Evolutionary conservation across 1,140 invertebrate genomes (phyloP), one percentile per base, ranked within the genome.

Genomic region (Solenopsis fugax): DNA sequence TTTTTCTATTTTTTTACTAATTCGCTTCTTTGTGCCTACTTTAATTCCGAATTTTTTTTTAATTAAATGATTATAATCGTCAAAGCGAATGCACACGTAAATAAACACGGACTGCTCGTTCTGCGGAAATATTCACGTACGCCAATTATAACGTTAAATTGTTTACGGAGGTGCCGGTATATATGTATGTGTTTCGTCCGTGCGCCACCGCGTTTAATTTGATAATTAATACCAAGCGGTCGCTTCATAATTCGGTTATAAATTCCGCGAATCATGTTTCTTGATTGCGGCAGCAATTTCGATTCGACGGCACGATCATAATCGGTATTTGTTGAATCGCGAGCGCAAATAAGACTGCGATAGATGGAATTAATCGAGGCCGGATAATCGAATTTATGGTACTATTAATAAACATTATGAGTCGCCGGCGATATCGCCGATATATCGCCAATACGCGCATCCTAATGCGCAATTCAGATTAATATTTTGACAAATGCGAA

Each of bases 81-180:
- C 82, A 77, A 75, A 50, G 24, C 34, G 50, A 24, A 86, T 54
- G 21, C 4, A 21, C n/a, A 54, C 45, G 71, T 71, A 89, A 89
- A 89, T 34, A 82, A 84, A 45, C 80, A 73, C n/a, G 24, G 41
- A 84, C 48, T 75, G 45, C 62, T n/a, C 64, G 41, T 77, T 24
- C 73, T 45, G 54, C 76, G 48, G 64, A 60, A 78, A 71, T 89
- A 88, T 77, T 89, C 80, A 56, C 37, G 41, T 45, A 76, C 48
- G 41, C 67, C n/a, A 60, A 73, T 89, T 86, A 75, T 86, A 89
- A 54, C 34, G 37, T 54, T 81, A 81, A 89, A 89, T 80, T 90
- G 54, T 84, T 87, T 85, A 56, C 69, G 34, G 24, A 41, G n/a
- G 10, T 29, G 13, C 13, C 16, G 1, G 16, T 34, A n/a, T 45